A percentile compares a stretch with the other conserved stretches of the same genome.
phyloP scores from a whole-genome alignment of 2,888 invertebrate species.

The Mimachlamys varia region DNA sequence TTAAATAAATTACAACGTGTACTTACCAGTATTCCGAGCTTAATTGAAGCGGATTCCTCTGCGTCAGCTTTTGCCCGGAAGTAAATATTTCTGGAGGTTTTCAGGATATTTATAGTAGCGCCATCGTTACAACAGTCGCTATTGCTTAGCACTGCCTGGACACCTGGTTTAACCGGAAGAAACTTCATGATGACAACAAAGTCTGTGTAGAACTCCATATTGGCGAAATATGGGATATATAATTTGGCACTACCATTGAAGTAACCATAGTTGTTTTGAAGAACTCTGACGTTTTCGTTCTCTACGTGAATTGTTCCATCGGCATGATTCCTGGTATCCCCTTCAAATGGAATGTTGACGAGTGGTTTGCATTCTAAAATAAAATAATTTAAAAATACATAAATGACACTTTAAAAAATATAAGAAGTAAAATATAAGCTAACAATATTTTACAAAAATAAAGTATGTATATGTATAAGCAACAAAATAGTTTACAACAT shows the following conservation, averaged over 20 bases:
- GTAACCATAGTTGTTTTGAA: neutral
- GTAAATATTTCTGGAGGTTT: conserved; percentile 46
- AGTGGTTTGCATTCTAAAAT: neutral
- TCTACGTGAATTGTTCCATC: neutral
- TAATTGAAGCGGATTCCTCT: neutral
- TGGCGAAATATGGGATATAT: conserved; percentile 47
- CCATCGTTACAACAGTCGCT: conserved; percentile 50
- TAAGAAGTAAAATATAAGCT: too few relatives aligned
- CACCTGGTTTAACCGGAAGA: conserved; percentile 38
- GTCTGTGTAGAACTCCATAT: conserved; percentile 45
- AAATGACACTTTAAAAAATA: too few relatives aligned
- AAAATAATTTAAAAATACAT: too few relatives aligned
- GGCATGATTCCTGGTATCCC: neutral
- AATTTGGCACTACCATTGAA: conserved; percentile 38
- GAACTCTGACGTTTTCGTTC: neutral
- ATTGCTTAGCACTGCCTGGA: conserved; percentile 48
- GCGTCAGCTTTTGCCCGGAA: conserved; percentile 46
- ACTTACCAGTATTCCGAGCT: neutral
- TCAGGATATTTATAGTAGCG: conserved; percentile 45
- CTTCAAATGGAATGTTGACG: neutral
- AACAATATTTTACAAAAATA: too few relatives aligned
- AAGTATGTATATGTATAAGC: too few relatives aligned
- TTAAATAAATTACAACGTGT: neutral
- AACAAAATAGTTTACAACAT: too few relatives aligned
- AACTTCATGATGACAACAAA: conserved; percentile 49